phyloP scores from a whole-genome alignment of 2,888 invertebrate genomes.

The Dasypolia templi region DNA sequence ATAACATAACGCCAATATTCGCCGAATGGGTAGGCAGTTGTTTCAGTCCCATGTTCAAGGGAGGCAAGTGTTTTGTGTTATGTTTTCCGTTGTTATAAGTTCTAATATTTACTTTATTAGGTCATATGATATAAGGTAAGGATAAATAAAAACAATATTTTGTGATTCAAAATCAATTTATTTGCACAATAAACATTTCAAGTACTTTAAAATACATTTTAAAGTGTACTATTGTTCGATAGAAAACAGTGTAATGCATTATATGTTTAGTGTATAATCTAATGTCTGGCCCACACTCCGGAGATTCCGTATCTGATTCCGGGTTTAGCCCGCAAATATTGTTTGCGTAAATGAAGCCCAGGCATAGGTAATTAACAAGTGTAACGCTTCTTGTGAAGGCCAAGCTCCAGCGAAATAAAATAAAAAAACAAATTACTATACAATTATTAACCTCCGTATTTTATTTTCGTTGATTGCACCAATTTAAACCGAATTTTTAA shows the following conservation, averaged over 20 bases:
- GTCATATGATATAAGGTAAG: too few relatives aligned
- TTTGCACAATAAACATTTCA: constrained; percentile 70
- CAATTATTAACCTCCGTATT: neutral
- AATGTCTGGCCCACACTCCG: constrained; percentile 42
- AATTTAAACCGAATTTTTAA: constrained; percentile 26
- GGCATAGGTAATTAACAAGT: constrained; percentile 39
- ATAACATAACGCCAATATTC: neutral
- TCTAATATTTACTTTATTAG: too few relatives aligned
- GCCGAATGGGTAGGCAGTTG: neutral
- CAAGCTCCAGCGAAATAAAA: constrained; percentile 43
- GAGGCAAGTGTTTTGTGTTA: neutral
- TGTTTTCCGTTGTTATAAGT: neutral
- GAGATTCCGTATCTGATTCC: constrained; percentile 59
- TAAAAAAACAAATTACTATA: constrained; percentile 12
- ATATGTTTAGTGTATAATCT: constrained; percentile 43
- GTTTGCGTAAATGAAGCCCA: constrained; percentile 43
- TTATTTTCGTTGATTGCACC: constrained; percentile 21
- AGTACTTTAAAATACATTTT: constrained; percentile 64
- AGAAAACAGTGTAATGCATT: constrained; percentile 33
- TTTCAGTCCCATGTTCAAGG: neutral
- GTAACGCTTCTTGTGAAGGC: constrained; percentile 18
- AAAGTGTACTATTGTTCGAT: constrained; percentile 52
- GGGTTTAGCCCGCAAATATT: constrained; percentile 31
- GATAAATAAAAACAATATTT: constrained; percentile 25
- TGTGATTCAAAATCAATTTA: constrained; percentile 69